Conservation (phyloP, 2,888 invertebrate species). For the Cheilosia impressa region DNA sequence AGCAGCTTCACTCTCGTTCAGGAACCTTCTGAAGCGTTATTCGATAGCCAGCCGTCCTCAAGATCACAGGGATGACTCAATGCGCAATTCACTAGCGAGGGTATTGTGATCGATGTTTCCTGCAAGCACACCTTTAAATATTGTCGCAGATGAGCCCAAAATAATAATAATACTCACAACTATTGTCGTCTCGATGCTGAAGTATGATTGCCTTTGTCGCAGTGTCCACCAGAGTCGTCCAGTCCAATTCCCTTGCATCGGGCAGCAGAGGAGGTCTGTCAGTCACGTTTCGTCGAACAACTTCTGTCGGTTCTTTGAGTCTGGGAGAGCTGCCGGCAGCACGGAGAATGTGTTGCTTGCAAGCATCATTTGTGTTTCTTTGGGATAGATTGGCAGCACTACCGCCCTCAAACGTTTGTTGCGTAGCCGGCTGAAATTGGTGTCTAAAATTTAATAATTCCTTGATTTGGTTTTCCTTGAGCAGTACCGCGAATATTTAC, state of each 20-base stretch:
- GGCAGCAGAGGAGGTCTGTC: slow-evolving; percentile 86
- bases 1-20: slow-evolving; percentile 1
- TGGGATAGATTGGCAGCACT: slow-evolving; percentile 87
- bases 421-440: slow-evolving; percentile 77
- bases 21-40: background rate
- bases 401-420: slow-evolving; percentile 75
- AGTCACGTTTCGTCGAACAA: slow-evolving; percentile 76
- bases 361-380: slow-evolving; percentile 80
- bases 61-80: slow-evolving; percentile 24
- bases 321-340: slow-evolving; percentile 61
- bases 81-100: slow-evolving; percentile 25
- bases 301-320: slow-evolving; percentile 17
- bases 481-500: slow-evolving; percentile 27
- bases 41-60: background rate
- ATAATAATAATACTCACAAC: slow-evolving; percentile 15
- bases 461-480: slow-evolving; percentile 15
- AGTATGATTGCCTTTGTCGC: slow-evolving; percentile 89
- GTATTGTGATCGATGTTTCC: slow-evolving; percentile 9
- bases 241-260: slow-evolving; percentile 89
- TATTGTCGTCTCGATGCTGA: slow-evolving; percentile 66
- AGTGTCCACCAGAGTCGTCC: slow-evolving; percentile 92
- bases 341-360: slow-evolving; percentile 68
- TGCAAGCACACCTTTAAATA: background rate
- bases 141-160: background rate
- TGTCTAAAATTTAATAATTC: slow-evolving; percentile 79